Percentiles rank a stretch among this genome's conserved stretches.
Evolutionary conservation across 2,113 vertebrate species (phyloP).

Genomic region (Paraplagusia blochii): DNA sequence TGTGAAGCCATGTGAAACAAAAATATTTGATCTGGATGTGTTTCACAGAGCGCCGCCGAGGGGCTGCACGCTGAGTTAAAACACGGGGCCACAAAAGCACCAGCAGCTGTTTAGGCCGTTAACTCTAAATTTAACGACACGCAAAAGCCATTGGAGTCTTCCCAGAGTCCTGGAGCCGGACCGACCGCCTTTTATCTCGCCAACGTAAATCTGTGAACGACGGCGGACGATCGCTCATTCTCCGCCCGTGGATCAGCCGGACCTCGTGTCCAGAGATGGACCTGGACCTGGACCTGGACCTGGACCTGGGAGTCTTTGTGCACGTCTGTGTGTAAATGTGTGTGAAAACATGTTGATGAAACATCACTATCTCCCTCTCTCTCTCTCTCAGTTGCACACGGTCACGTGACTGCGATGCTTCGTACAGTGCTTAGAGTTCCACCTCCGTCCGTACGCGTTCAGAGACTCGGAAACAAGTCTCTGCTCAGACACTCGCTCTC

Average conservation of each 20-base stretch:
- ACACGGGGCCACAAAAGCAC: constrained; percentile 60
- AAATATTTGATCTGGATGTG: constrained; percentile 71
- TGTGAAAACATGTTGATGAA: constrained; percentile 22
- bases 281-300: constrained; percentile 63
- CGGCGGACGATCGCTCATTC: constrained; percentile 47
- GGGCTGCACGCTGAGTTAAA: constrained; percentile 66
- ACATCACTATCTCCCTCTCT: constrained; percentile 46
- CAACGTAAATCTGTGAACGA: constrained; percentile 49
- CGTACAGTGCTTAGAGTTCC: constrained; percentile 36
- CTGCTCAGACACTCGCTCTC: constrained; percentile 28
- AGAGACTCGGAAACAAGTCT: constrained; percentile 6
- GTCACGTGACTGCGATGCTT: constrained; percentile 54
- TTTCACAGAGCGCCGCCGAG: constrained; percentile 64
- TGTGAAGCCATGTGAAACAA: constrained; percentile 60
- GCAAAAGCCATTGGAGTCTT: constrained; percentile 52
- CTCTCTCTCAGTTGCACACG: constrained; percentile 61
- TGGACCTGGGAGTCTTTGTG: constrained; percentile 51
- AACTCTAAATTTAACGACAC: constrained; percentile 70
- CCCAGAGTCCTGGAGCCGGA: constrained; percentile 46
- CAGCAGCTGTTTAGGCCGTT: constrained; percentile 70
- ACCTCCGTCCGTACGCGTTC: no score
- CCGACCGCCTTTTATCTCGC: constrained; percentile 63
- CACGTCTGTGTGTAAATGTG: constrained; percentile 16
- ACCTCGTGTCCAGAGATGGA: constrained; percentile 59
- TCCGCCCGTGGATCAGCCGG: constrained; percentile 44